Base-by-base conservation (phyloP, 2,888 invertebrate species). In the Drosophila cognata region DNA sequence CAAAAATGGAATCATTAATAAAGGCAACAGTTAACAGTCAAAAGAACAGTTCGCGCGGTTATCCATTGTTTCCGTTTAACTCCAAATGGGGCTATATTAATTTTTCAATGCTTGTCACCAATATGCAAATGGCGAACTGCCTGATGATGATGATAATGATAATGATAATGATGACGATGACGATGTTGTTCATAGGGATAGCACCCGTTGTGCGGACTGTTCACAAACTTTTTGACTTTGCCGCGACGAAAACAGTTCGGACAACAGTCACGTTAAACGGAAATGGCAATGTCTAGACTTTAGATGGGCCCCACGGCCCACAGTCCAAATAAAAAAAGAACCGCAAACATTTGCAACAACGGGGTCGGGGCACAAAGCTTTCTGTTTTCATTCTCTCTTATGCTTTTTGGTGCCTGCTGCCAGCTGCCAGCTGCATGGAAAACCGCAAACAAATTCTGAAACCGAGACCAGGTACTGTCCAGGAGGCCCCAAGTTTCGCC, bases 251-350 rank as follows among this genome's bases (percentile, higher is more conserved):
- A 61, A 63, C 71, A 28, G 56, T 43, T 65, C 51, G 80, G 70
- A 67, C 74, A 70, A 52, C 72, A 76, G 75, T 87, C 85, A 87
- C 88, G 86, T 88, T 87, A 79, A 88, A 77, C 86, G 87, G 87
- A 88, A 88, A 87, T 87, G 87, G 88, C 84, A 80, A 83, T 80
- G 85, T 86, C 85, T 86, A 87, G 85, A 85, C 84, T 79, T 77
- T 76, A 71, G 84, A 81, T 65, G 70, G 71, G 60, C 46, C 59
- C 51, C 66, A 63, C 31, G 58, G 57, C 73, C 69, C 57, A n/a
- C 16, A 16, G 46, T 46, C 8, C 29, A 59, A 63, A 67, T 43
- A 58, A 6, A 43, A 33, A 61, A 55, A 41, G 56, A 81, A 82
- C 84, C 84, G 61, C 87, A 85, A 79, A 53, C 79, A 81, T 82